These are phyloP conservation scores for Asteroscopus sphinx DNA, from an alignment of 2,888 invertebrate genomes.

Conservation along the genomic window DNA sequence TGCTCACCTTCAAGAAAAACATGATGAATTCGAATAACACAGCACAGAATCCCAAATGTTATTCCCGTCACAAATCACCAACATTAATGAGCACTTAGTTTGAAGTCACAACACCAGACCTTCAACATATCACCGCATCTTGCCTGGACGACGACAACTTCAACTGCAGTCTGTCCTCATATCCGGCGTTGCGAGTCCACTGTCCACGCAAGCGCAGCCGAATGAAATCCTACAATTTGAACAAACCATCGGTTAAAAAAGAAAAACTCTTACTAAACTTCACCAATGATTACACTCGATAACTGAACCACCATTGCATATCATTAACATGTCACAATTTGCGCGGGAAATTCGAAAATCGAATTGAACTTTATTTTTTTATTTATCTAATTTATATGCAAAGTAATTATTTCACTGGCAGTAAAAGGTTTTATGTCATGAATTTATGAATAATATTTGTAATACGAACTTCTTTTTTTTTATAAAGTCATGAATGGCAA, in stretches of 20 bases:
- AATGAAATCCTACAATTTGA: conserved; percentile 87
- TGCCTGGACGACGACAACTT: conserved; percentile 54
- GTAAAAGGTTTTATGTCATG: conserved; percentile 19
- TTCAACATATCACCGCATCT: conserved; percentile 60
- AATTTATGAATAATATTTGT: conserved; percentile 12
- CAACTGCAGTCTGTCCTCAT: conserved; percentile 75
- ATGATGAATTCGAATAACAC: conserved; percentile 59
- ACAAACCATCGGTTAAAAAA: conserved; percentile 79
- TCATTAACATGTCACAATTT: conserved; percentile 56
- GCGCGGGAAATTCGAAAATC: conserved; percentile 64
- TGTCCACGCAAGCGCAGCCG: conserved; percentile 75
- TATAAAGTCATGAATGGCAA: conserved; percentile 62
- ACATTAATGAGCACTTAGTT: conserved; percentile 62
- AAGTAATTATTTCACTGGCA: conserved; percentile 2
- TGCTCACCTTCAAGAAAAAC: conserved; percentile 75
- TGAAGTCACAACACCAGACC: conserved; percentile 59
- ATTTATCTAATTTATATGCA: conserved; percentile 1
- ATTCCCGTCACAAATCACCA: conserved; percentile 63
- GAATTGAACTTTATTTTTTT: conserved; percentile 39
- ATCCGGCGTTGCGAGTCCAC: conserved; percentile 70
- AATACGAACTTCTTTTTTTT: conserved; percentile 68
- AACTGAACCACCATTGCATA: conserved; percentile 67
- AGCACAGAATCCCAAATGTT: conserved; percentile 57
- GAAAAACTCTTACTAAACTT: conserved; percentile 75
- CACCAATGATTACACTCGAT: conserved; percentile 75